Percentiles rank a stretch among this genome's conserved stretches.
Evolutionary conservation across 2,797 vertebrate species (phyloP).

Genomic region (Xiphorhynchus erythropygius): DNA sequence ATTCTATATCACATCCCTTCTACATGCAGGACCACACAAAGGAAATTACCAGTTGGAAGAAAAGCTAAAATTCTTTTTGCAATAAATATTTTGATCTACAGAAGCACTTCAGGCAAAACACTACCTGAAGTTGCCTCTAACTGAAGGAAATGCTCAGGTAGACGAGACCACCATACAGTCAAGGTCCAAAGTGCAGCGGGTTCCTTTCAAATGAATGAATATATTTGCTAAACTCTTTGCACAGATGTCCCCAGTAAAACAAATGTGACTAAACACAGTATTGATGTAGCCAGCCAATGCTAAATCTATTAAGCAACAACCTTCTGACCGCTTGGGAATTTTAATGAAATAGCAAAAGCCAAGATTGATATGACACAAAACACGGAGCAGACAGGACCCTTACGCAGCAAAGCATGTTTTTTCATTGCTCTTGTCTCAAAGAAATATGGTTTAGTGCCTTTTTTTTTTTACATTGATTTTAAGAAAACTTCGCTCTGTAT

Average conservation of each 20-base stretch:
- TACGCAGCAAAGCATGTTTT: slow-evolving; percentile 43
- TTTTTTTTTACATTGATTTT: slow-evolving; percentile 57
- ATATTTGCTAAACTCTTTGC: slow-evolving; percentile 45
- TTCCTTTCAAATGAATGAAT: slow-evolving; percentile 47
- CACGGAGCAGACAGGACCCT: slow-evolving; percentile 53
- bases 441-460: slow-evolving; percentile 57
- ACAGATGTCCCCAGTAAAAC: slow-evolving; percentile 61
- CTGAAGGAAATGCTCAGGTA: not conserved
- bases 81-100: not conserved
- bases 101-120: not conserved
- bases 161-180: not conserved
- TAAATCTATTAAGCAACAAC: slow-evolving; percentile 70
- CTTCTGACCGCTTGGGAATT: slow-evolving; percentile 66
- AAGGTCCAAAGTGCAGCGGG: slow-evolving; percentile 41
- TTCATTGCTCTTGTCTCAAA: slow-evolving; percentile 66
- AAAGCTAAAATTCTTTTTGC: not conserved
- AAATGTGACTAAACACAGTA: slow-evolving; percentile 64
- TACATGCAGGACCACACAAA: accelerated
- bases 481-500: slow-evolving; percentile 54
- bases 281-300: slow-evolving; percentile 59
- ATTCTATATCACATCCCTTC: not conserved
- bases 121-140: not conserved
- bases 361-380: slow-evolving; percentile 67
- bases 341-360: slow-evolving; percentile 67
- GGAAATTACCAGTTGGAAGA: not conserved